phyloP scores from a whole-genome alignment of 2,113 vertebrate genomes.

The Butastur rufipennis region DNA sequence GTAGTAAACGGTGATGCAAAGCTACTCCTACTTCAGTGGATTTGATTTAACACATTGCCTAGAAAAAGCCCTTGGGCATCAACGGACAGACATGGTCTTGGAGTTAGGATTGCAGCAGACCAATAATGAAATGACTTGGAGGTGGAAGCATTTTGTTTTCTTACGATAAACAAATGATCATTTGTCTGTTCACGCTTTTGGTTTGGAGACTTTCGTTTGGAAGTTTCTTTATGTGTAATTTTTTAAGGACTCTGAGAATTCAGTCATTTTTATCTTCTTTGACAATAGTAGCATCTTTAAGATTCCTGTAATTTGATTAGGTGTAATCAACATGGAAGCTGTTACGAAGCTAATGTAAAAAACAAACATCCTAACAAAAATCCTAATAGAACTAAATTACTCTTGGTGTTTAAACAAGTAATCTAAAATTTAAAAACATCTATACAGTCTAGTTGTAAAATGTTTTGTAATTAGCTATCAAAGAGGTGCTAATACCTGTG shows the following conservation, averaged over 20 bases:
- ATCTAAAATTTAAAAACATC: not conserved
- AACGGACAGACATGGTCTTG: not conserved
- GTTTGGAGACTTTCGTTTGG: not conserved
- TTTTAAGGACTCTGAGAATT: not conserved
- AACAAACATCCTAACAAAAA: not conserved
- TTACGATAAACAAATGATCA: not conserved
- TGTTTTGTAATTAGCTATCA: not conserved
- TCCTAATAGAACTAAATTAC: not conserved
- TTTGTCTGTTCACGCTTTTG: not conserved
- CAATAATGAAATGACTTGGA: not conserved
- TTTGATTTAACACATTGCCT: not conserved
- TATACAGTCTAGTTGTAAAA: not conserved
- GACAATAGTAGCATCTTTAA: not conserved
- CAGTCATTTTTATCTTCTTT: not conserved
- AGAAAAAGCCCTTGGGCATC: not conserved
- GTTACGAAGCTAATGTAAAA: not conserved
- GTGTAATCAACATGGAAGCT: not conserved
- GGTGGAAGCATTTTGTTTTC: not conserved
- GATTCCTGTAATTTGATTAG: not conserved
- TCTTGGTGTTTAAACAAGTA: not conserved
- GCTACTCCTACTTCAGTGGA: not conserved
- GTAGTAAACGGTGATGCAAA: not conserved
- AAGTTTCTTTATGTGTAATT: not conserved
- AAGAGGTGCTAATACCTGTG: not conserved
- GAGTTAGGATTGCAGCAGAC: not conserved